Base-by-base conservation (phyloP, 2,797 vertebrate species). In the Sebastes steindachneri region DNA sequence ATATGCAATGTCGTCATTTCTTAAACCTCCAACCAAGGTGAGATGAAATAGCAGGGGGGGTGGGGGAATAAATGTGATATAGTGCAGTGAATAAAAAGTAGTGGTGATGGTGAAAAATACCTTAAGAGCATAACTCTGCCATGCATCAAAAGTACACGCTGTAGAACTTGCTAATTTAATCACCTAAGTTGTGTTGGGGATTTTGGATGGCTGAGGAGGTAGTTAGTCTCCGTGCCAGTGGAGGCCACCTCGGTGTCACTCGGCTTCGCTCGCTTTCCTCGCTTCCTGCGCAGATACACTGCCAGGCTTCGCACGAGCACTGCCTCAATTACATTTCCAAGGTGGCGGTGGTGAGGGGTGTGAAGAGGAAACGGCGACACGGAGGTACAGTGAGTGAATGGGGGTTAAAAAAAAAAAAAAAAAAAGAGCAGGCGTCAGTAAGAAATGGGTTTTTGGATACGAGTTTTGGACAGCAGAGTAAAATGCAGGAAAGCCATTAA, bases 161-260 rank as follows among this genome's bases (percentile, higher is more conserved):
- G 75, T 90, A 84, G 62, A 85, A 85, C 80, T 86, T 83, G 89
- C 88, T 93, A 89, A 92, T 93, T 94, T 90, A 95, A 95, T 93
- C 91, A 90, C 91, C 85, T 80, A 88, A 89, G 88, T 91, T 92
- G 91, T 88, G 68, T 76, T 80, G 73, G 76, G 90, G 86, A 84
- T 90, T 89, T 86, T 86, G 80, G 81, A 86, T 59, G 70, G 57
- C 86, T 60, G 64, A 73, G 63, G 80, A 83, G 84, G 78, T 73
- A 84, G 79, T 82, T 85, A 77, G 83, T 92, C 45, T 85, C 66
- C 7, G 76, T 92, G 77, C 91, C 85, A 91, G 78, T 54, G 81
- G 84, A 90, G 88, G 86, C 86, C 84, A 90, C 73, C 74, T 82
- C 37, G 0, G 72, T 88, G 88, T 84, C 88, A 86, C 70, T 54